Percentiles rank a stretch among this genome's conserved stretches.
Evolutionary conservation across 2,888 invertebrate species (phyloP).

Genomic region (Corythucha ciliata): DNA sequence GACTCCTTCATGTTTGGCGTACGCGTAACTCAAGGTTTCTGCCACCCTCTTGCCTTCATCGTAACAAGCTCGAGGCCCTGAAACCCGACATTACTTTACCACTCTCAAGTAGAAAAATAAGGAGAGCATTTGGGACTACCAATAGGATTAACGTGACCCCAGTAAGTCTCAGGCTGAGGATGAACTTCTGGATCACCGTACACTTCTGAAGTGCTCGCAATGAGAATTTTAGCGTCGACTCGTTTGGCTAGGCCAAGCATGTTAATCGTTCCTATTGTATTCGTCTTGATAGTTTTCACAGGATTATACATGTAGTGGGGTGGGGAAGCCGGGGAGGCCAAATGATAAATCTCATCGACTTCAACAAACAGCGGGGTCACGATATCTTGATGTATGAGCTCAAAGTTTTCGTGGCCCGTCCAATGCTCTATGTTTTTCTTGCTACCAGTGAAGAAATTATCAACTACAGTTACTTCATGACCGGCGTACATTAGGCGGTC

Average conservation of each 20-base stretch:
- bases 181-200: constrained; percentile 98
- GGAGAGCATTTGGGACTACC: constrained; percentile 46
- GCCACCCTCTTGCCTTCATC: constrained; percentile 99
- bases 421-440: constrained; percentile 97
- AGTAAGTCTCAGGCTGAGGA: constrained; percentile 95
- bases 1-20: constrained; percentile 93
- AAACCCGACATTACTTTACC: constrained; percentile 31
- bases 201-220: constrained; percentile 97
- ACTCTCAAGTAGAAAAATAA: constrained; percentile 7
- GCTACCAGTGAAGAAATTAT: constrained; percentile 96
- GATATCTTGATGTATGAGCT: constrained; percentile 96
- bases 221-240: constrained; percentile 81
- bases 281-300: constrained; percentile 98
- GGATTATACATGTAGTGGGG: constrained; percentile 99
- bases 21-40: constrained; percentile 91
- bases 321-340: constrained; percentile 97
- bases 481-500: constrained; percentile 91
- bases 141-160: constrained; percentile 99
- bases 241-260: constrained; percentile 86
- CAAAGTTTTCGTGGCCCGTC: constrained; percentile 98
- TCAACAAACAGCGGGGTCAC: constrained; percentile 96
- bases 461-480: constrained; percentile 92
- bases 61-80: constrained; percentile 90
- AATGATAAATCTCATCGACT: constrained; percentile 95
- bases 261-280: constrained; percentile 92